phyloP scores from a whole-genome alignment of 2,888 invertebrate genomes.

The Polyommatus icarus region DNA sequence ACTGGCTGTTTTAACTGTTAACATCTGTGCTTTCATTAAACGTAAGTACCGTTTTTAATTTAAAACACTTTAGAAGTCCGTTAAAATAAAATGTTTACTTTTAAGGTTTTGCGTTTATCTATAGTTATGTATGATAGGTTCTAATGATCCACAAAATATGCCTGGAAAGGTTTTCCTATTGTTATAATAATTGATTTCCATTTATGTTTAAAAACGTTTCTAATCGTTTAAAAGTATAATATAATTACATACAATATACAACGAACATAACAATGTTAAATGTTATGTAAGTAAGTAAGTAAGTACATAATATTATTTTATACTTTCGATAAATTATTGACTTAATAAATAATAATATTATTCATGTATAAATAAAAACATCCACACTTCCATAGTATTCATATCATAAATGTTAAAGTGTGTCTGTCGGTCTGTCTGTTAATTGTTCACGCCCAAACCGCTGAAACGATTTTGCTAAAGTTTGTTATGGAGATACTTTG shows the following conservation, averaged over 20 bases:
- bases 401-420: too few relatives aligned
- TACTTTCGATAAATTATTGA: neutral
- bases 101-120: neutral
- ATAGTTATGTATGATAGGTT: neutral
- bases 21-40: neutral
- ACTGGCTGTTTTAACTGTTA: slow-evolving; percentile 19
- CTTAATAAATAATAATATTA: neutral
- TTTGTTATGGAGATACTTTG: too few relatives aligned
- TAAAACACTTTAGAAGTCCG: slow-evolving; percentile 4
- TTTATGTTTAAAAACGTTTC: neutral
- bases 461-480: too few relatives aligned
- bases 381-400: too few relatives aligned
- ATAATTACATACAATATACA: neutral
- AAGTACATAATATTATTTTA: neutral
- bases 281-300: neutral
- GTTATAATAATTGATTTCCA: neutral
- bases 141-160: neutral
- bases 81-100: slow-evolving; percentile 11
- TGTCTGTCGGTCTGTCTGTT: too few relatives aligned
- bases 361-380: too few relatives aligned
- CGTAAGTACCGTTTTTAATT: slow-evolving; percentile 9
- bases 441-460: too few relatives aligned
- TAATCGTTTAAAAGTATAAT: neutral
- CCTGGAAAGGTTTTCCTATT: neutral
- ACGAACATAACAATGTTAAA: too few relatives aligned